Evolutionary conservation across 1,140 invertebrate genomes (phyloP), one percentile per base, ranked within the genome.

Genomic region (Radopholus similis): DNA sequence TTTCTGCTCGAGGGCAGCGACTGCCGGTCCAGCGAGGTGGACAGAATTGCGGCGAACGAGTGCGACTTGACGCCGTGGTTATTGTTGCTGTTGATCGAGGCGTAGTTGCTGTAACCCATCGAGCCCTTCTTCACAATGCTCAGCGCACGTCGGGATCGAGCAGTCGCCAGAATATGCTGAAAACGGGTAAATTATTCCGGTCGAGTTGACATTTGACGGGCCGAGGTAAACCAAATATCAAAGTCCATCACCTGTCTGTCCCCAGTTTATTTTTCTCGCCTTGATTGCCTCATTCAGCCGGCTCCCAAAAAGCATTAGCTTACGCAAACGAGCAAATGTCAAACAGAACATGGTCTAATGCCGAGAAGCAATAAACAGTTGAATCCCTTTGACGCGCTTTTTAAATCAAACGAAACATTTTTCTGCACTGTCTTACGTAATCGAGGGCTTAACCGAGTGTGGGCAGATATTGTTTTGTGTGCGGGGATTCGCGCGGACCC

Each of bases 1-100:
- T 62, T 62, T 21, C 40, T 9, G 30, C 58, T 62, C 18, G 58
- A 62, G 21, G 58, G n/a, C 18, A 62, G n/a, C 32, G 58, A 47
- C 28, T 47, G 21, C 2, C 15, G 47, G 2, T 62, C 40, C 44
- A 15, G 18, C 44, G 44, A 47, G 44, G 44, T n/a, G 26, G 6
- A 47, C 44, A 47, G n/a, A 21, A 47, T 51, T 51, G 47, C 4
- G 47, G 8, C 18, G 6, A 8, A 13, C 44, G n/a, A 8, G n/a
- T n/a, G n/a, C n/a, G n/a, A n/a, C n/a, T n/a, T n/a, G n/a, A n/a
- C n/a, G n/a, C n/a, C n/a, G n/a, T n/a, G n/a, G n/a, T n/a, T n/a
- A n/a, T n/a, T n/a, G n/a, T n/a, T n/a, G n/a, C n/a, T n/a, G n/a
- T n/a, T n/a, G n/a, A n/a, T n/a, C n/a, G 18, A 2, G 35, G 35